Evolutionary conservation across 2,797 vertebrate genomes (phyloP).

Genomic region (Capromys pilorides): DNA sequence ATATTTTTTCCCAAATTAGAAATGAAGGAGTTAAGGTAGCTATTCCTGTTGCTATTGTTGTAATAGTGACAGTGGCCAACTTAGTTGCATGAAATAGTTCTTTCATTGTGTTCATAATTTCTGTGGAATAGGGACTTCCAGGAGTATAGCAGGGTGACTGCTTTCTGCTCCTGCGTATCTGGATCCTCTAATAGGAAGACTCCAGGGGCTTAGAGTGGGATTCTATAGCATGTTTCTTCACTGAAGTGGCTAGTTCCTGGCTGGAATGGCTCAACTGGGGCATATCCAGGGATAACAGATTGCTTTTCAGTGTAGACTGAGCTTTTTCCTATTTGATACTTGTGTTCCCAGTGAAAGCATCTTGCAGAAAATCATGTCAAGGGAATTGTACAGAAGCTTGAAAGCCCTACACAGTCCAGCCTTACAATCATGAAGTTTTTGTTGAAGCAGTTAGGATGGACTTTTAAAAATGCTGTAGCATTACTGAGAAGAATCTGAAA

Average conservation of each 20-base stretch:
- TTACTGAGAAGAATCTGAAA: background rate
- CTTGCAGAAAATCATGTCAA: background rate
- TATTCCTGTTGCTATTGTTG: background rate
- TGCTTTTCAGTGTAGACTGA: rapidly evolving
- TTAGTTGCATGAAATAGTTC: background rate
- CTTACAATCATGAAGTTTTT: background rate
- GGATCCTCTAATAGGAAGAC: background rate
- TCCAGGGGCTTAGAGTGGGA: background rate
- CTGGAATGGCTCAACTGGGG: background rate
- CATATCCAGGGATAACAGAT: background rate
- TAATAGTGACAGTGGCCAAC: background rate
- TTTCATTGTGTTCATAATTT: background rate
- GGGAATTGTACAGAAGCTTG: background rate
- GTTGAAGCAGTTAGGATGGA: background rate
- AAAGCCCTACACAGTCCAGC: background rate
- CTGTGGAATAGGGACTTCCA: background rate
- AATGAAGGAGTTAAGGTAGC: background rate
- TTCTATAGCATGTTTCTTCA: background rate
- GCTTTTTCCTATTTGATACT: background rate
- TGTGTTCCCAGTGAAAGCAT: background rate
- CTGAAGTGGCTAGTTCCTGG: background rate
- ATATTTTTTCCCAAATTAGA: background rate
- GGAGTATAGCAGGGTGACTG: background rate
- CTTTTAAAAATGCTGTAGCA: background rate
- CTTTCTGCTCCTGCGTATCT: background rate